Conservation (phyloP, 2,888 invertebrate genomes). For the Philopedon plagiatum region DNA sequence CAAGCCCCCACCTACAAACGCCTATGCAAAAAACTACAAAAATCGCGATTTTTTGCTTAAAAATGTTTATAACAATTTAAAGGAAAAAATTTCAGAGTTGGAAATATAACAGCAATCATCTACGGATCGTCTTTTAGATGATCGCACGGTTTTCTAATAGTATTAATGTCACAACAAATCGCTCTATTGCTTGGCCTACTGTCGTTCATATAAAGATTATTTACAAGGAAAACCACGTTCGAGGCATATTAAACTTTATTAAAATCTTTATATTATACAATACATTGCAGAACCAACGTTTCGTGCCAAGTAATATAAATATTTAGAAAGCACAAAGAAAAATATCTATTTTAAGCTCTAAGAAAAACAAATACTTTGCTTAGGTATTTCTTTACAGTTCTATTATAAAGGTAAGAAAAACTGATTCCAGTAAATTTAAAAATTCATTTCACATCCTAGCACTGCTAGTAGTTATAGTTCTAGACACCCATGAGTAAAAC, state of each 20-base stretch:
- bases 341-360: not conserved
- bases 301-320: not conserved
- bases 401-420: not conserved
- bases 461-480: too few relatives aligned
- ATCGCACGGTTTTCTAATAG: too few relatives aligned
- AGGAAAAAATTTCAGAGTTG: too few relatives aligned
- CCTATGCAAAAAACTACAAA: too few relatives aligned
- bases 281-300: not conserved
- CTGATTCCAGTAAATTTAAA: not conserved
- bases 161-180: too few relatives aligned
- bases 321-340: not conserved
- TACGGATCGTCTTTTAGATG: too few relatives aligned
- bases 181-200: too few relatives aligned
- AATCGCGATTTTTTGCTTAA: too few relatives aligned
- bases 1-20: too few relatives aligned
- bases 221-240: not conserved
- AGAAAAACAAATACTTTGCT: not conserved
- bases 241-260: constrained; percentile 2
- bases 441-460: not conserved
- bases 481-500: not conserved
- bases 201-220: too few relatives aligned
- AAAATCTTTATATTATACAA: not conserved
- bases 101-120: too few relatives aligned
- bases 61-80: too few relatives aligned
- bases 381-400: not conserved